Evolutionary conservation across 2,113 vertebrate genomes (phyloP), one percentile per base, ranked within the genome.

Genomic region (Oceanites oceanicus): DNA sequence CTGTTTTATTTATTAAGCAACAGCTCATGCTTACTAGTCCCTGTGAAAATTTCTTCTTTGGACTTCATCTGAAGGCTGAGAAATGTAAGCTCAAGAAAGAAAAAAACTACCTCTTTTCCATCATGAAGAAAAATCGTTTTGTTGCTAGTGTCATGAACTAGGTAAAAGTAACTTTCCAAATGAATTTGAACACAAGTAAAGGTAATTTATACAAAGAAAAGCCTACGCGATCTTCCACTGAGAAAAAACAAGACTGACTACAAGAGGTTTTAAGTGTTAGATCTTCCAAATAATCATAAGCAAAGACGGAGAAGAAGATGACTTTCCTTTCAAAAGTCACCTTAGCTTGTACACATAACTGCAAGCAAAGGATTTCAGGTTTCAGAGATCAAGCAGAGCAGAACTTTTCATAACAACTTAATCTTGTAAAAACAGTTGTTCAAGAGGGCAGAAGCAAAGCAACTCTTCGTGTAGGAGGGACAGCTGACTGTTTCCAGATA

Each of bases 1-100:
- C 47, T 95, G 86, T 65, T 95, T 94, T 96, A 89, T 94, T 95
- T 93, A 95, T 85, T 91, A 93, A 96, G 66, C 65, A 91, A 61
- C 40, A 77, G 63, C 83, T 94, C 86, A 55, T 84, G 34, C 68
- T 89, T 85, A 72, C 36, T 61, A 90, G 56, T 45, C 19, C 30
- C 47, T 68, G 56, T 15, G 74, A 95, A 87, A 45, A 85, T 76
- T 34, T 91, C 44, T 87, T 61, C 65, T 88, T 82, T 53, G 53
- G 93, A 56, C 23, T 93, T 78, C 36, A 75, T 32, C 40, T 88
- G 70, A 89, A 75, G 61, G 23, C 40, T 87, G 49, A 58, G 17
- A 71, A 95, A 49, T 2, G 1, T 63, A 85, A 76, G 11, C 30
- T 85, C 53, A n/a, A 66, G 42, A 38, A 80, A 73, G 7, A 17